Base-by-base conservation (phyloP, 2,113 vertebrate species). In the Aythya baeri region DNA sequence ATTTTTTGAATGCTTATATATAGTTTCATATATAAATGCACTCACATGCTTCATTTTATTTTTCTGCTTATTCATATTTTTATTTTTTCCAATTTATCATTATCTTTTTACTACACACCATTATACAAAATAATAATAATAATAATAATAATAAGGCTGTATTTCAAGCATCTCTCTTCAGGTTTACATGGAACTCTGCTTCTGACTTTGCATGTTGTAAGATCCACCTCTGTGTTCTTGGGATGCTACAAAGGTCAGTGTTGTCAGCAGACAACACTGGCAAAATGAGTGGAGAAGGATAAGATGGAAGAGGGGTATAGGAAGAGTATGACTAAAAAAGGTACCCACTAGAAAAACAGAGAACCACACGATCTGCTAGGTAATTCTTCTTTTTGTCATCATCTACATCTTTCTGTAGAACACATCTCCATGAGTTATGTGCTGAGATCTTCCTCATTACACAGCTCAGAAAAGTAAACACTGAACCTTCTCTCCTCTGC, bases 11-110 rank as follows among this genome's bases (percentile, higher is more conserved):
- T 63, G 6, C 63, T 75, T 29, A 22, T 13, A 26, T 29, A 26
- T 17, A 3, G 2, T 62, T 6, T 27, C 23, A n/a, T 13, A 78
- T 1, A 13, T 4, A 4, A 22, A 27, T 7, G 4, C 16, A 23
- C 17, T 8, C 0, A 2, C 31, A 68, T 22, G 11, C 7, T 54
- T 71, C 1, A 43, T 43, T 84, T 74, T 43, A 31, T 84, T 62
- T 62, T 72, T 22, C 15, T 72, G 5, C 41, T 82, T 50, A 4
- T 67, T 59, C 13, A 38, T 32, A 14, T 49, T 12, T 46, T 76
- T 57, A 6, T 65, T 81, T 91, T 59, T 55, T 58, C 34, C 26
- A 38, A 61, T 11, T 67, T 38, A 17, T 17, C 22, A 36, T 46
- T 29, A 75, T n/a, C 6, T 57, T 82, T 44, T 38, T 9, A 13